Base-by-base conservation (phyloP, 2,888 invertebrate species). In the Cephus sareptanus region DNA sequence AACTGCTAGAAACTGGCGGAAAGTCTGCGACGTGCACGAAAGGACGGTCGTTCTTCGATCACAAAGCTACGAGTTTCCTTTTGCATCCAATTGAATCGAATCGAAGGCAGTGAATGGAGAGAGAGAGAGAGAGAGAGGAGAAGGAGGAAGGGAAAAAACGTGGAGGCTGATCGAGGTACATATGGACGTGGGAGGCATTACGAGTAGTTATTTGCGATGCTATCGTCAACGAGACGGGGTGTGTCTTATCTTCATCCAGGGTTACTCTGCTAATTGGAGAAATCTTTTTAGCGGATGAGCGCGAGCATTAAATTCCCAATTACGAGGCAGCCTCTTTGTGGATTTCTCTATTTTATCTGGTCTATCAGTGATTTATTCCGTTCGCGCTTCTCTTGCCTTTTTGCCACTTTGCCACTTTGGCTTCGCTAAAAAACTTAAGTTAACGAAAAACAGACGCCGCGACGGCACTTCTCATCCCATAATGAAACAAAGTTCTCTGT, bases 221-320 rank as follows among this genome's bases (percentile, higher is more conserved):
- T 87, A 87, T 88, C 88, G 79, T 73, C 79, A 78, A 76, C 77
- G 79, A 80, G 81, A 82, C 82, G 81, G 81, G 84, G 84, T 86
- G 87, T 88, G 89, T 86, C 87, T 88, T 88, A 89, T 89, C 88
- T 87, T 75, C 82, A 85, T 87, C 85, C 80, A 34, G 75, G 75
- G 82, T 84, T 85, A 85, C 86, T 86, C 81, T 81, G 77, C 87
- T 90, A 89, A 90, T 90, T 89, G 88, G 88, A 87, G 84, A 87
- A 89, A 88, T 88, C 85, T 88, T 89, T 87, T 88, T 84, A 81
- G 79, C 81, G 82, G 80, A 79, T 81, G 75, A 79, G 79, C 79
- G 80, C 83, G 79, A 85, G 84, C 85, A 86, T 87, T 86, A 85
- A 87, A 84, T 85, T 84, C 77, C 84, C 85, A 87, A 88, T 87